Conservation (phyloP, 1,140 invertebrate species). For the Kradibia gibbosae region DNA sequence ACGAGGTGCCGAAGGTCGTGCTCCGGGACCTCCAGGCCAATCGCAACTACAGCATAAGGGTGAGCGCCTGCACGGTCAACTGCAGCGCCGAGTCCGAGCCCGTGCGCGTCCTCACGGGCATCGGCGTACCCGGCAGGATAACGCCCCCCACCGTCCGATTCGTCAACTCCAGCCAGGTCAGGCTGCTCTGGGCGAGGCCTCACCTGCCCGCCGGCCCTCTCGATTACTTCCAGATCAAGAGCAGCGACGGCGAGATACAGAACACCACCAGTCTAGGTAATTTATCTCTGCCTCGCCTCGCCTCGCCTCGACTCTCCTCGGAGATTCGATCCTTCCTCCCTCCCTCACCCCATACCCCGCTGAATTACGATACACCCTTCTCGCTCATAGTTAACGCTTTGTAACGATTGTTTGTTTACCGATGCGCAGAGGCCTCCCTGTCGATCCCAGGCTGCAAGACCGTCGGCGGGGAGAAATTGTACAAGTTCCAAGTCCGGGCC, state of each 20-base stretch:
- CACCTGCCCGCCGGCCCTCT: conserved; percentile 76
- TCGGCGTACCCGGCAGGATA: conserved; percentile 76
- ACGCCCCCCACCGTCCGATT: conserved; percentile 70
- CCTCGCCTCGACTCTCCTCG: background rate
- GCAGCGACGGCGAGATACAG: conserved; percentile 59
- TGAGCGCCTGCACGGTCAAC: conserved; percentile 81
- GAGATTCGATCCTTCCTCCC: too few species aligned
- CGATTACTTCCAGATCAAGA: conserved; percentile 74
- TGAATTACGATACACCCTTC: too few species aligned
- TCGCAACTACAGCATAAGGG: conserved; percentile 78
- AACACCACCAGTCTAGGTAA: conserved; percentile 61
- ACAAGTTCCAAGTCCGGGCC: conserved; percentile 67
- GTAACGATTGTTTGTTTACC: background rate
- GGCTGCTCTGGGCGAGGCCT: conserved; percentile 77
- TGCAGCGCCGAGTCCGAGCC: conserved; percentile 74
- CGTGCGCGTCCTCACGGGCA: conserved; percentile 73
- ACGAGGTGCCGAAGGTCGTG: conserved; percentile 53
- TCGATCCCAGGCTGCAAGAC: conserved; percentile 67
- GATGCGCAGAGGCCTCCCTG: conserved; percentile 61
- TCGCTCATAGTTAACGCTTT: too few species aligned
- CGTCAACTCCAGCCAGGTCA: conserved; percentile 69
- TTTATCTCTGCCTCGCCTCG: background rate
- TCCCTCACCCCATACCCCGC: too few species aligned
- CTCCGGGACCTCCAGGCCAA: conserved; percentile 59
- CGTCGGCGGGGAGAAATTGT: conserved; percentile 59